Conservation (phyloP, 2,113 vertebrate species). For the Microtus richardsoni region DNA sequence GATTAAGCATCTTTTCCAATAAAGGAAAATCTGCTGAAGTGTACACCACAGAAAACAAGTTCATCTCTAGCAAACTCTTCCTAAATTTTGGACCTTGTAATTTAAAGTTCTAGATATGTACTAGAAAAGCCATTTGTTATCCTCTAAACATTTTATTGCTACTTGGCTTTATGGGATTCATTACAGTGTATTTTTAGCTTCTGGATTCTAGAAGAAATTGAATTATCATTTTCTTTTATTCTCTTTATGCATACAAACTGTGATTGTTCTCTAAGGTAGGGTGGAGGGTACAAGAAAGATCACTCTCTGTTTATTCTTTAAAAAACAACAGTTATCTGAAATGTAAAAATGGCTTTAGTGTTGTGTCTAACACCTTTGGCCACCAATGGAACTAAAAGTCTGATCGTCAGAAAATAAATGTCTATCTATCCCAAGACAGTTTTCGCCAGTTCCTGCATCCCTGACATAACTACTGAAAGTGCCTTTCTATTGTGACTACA, state of each 20-base stretch:
- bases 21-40: conserved; percentile 8
- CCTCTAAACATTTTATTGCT: conserved; percentile 3
- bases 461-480: conserved; percentile 24
- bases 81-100: conserved; percentile 38
- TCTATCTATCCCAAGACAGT: not conserved
- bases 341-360: conserved; percentile 24
- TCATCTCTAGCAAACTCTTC: not conserved
- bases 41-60: not conserved
- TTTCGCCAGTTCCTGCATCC: not conserved
- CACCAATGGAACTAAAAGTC: conserved; percentile 8
- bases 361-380: not conserved
- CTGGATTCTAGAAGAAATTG: not conserved
- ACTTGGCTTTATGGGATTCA: not conserved
- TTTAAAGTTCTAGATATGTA: conserved; percentile 33
- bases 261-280: not conserved
- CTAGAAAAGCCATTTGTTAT: not conserved
- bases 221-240: not conserved
- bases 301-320: not conserved
- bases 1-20: conserved; percentile 22
- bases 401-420: conserved; percentile 44
- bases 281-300: not conserved
- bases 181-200: conserved; percentile 17
- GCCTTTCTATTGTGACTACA: not conserved
- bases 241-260: not conserved
- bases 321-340: conserved; percentile 11